Evolutionary conservation across 2,113 vertebrate species (phyloP).

Genomic region (Coracopsis vasa): DNA sequence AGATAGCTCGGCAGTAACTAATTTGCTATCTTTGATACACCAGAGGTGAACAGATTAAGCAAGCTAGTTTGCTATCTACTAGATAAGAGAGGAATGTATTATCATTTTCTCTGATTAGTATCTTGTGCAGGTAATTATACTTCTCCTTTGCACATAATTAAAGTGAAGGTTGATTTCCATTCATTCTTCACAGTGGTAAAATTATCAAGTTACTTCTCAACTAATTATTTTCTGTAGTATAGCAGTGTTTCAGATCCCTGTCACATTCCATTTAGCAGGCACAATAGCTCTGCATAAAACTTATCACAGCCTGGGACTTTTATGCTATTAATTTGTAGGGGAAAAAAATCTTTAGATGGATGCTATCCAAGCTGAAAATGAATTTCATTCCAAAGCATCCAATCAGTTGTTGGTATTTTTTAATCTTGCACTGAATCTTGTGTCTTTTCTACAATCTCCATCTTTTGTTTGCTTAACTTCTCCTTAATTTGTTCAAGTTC

Average conservation of each 20-base stretch:
- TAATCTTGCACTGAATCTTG: conserved; percentile 43
- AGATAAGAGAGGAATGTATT: conserved; percentile 71
- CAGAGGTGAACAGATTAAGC: conserved; percentile 69
- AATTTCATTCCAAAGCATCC: conserved; percentile 69
- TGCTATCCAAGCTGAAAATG: conserved; percentile 80
- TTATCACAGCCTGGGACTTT: conserved; percentile 78
- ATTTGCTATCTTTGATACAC: conserved; percentile 64
- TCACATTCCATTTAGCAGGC: conserved; percentile 81
- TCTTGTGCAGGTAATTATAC: conserved; percentile 77
- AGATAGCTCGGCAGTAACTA: conserved; percentile 43
- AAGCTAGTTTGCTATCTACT: conserved; percentile 65
- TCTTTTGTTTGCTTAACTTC: conserved; percentile 43
- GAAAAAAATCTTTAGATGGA: conserved; percentile 79
- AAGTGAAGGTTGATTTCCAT: conserved; percentile 75
- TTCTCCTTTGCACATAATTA: conserved; percentile 78
- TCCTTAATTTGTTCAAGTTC: conserved; percentile 44
- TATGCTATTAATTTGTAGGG: conserved; percentile 79
- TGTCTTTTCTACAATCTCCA: conserved; percentile 25
- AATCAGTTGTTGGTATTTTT: background rate
- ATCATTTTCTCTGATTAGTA: conserved; percentile 75
- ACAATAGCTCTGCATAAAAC: conserved; percentile 76
- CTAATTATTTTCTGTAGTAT: conserved; percentile 81
- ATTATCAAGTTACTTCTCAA: conserved; percentile 81
- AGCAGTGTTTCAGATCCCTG: conserved; percentile 74
- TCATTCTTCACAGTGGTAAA: conserved; percentile 74